Conservation (phyloP, 2,888 invertebrate species). For the Mayetiola destructor region DNA sequence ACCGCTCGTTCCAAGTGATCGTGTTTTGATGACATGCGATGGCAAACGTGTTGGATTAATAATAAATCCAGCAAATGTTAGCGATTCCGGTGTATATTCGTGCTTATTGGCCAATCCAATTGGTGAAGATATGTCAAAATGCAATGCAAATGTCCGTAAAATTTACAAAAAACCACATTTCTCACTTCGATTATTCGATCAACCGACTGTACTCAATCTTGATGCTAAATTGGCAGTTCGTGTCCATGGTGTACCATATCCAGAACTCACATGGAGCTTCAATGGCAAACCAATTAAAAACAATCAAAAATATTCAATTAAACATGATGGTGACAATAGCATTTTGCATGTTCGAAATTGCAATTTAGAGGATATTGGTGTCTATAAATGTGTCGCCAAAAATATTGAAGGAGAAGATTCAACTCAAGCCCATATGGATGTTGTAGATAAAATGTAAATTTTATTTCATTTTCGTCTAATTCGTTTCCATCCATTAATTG, state of each 20-base stretch:
- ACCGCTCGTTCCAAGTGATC: constrained; percentile 48
- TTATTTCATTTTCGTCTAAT: not conserved
- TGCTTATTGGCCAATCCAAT: constrained; percentile 61
- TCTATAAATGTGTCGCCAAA: constrained; percentile 59
- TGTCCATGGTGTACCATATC: constrained; percentile 65
- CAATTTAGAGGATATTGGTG: constrained; percentile 50
- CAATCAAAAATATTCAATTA: constrained; percentile 56
- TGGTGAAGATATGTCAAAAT: constrained; percentile 56
- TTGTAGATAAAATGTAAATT: constrained; percentile 71
- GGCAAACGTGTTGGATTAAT: constrained; percentile 65
- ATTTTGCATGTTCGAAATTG: constrained; percentile 61
- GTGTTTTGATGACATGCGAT: constrained; percentile 62
- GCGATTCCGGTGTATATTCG: constrained; percentile 66
- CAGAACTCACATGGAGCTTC: constrained; percentile 77
- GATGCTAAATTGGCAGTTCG: constrained; percentile 74
- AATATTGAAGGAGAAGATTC: constrained; percentile 68
- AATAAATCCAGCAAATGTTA: constrained; percentile 51
- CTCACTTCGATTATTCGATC: constrained; percentile 46
- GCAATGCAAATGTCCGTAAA: constrained; percentile 60
- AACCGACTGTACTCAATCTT: constrained; percentile 53
- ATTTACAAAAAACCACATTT: constrained; percentile 68
- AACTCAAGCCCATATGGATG: constrained; percentile 57
- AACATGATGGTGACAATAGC: constrained; percentile 64
- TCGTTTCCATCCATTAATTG: constrained; percentile 3
- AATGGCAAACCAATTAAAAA: constrained; percentile 58